phyloP scores from a whole-genome alignment of 2,113 vertebrate genomes.

The Phodopus roborovskii region DNA sequence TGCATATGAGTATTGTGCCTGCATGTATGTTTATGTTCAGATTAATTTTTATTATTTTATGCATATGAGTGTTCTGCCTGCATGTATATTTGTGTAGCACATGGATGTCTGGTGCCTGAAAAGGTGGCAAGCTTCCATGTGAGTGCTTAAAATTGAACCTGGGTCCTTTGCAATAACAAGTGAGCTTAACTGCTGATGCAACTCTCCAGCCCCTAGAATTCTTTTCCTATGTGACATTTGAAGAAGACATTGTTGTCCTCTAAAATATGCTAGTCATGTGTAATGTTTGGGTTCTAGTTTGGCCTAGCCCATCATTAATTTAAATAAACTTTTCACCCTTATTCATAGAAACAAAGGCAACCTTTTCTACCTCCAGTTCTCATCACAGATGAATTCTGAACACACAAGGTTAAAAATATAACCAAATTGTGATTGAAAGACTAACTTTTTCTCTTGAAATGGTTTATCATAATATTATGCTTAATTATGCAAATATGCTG shows the following conservation, averaged over 20 bases:
- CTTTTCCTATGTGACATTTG: background rate
- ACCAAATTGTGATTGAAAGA: constrained; percentile 68
- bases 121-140: background rate
- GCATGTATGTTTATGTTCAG: background rate
- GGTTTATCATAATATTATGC: constrained; percentile 81
- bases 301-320: constrained; percentile 6
- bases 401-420: constrained; percentile 65
- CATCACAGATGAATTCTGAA: constrained; percentile 51
- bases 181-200: background rate
- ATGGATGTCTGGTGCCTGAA: background rate
- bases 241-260: background rate
- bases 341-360: constrained; percentile 1
- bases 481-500: constrained; percentile 80
- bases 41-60: background rate
- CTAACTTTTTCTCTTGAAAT: constrained; percentile 68
- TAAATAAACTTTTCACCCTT: constrained; percentile 55
- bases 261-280: constrained; percentile 14
- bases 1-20: background rate
- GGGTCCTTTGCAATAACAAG: too few relatives aligned
- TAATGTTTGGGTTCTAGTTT: constrained; percentile 47
- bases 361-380: constrained; percentile 19
- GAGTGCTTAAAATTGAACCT: background rate
- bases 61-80: background rate
- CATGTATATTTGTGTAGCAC: background rate
- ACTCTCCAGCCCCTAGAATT: background rate